Base-by-base conservation (phyloP, 2,113 vertebrate species). In the Ginglymostoma cirratum region DNA sequence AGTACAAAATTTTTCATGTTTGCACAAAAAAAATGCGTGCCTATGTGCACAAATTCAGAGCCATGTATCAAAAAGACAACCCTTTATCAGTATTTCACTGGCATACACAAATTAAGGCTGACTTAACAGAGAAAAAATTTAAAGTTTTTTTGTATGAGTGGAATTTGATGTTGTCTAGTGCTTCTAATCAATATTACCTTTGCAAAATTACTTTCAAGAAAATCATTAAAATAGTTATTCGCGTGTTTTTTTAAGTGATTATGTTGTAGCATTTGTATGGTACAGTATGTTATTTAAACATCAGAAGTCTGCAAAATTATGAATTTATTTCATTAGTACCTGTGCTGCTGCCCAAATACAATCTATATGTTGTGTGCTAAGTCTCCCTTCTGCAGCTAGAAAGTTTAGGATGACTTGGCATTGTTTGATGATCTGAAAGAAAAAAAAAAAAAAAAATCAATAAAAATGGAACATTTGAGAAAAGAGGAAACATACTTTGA, bases 331-430 rank as follows among this genome's bases (percentile, higher is more conserved):
- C 19, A 83, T 83, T 45, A 70, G 27, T 97, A 99, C 99, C 99
- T 99, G 99, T 97, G 99, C 99, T 96, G 99, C 99, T 80, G 98
- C 99, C 99, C 99, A 99, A 96, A 99, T 99, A 96, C 99, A 99
- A 97, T 99, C 99, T 97, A 99, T 98, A 94, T 99, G 99, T 96
- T 99, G 99, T 90, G 99, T 99, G 97, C 99, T 99, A 96, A 99
- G 98, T 95, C 99, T 98, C 61, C 99, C 99, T 96, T 99, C 99
- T 69, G 99, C 99, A 96, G 99, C 99, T 97, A 99, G 97, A 97
- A 99, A 99, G 97, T 99, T 99, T 97, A 99, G 98, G 98, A 99
- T 99, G 96, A 99, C 99, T 97, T 99, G 99, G 98, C 99, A 99
- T 97, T 99, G 99, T 97, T 99, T 99, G 97, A 99, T 99, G 98